Conservation (phyloP, 2,797 vertebrate species). For the Astyanax mexicanus region DNA sequence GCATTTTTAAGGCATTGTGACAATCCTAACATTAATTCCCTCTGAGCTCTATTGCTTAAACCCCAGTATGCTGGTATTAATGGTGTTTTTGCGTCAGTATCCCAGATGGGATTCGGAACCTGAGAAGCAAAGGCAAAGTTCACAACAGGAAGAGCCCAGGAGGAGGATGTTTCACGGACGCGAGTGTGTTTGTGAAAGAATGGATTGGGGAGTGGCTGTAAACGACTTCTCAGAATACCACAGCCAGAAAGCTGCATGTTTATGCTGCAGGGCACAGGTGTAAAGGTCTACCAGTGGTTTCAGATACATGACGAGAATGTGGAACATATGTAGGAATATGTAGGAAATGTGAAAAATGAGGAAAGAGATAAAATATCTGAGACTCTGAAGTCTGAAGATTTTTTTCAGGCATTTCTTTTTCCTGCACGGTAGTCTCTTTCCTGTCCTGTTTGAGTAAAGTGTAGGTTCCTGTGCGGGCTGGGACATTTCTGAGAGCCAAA, state of each 20-base stretch:
- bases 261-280: background rate
- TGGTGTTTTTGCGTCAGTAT: background rate
- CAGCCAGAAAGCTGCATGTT: background rate
- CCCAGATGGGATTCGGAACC: background rate
- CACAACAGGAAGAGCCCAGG: slow-evolving; percentile 36
- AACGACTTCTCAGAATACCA: slow-evolving; percentile 20
- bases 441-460: background rate
- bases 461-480: background rate
- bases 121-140: slow-evolving; percentile 17
- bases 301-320: slow-evolving; percentile 12
- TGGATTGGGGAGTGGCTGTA: slow-evolving; percentile 31
- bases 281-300: background rate
- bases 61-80: background rate
- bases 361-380: background rate
- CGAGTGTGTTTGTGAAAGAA: slow-evolving; percentile 18
- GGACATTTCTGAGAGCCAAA: background rate
- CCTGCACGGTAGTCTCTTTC: background rate
- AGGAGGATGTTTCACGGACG: slow-evolving; percentile 13
- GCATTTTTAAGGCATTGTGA: too few species aligned
- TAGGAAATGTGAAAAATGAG: background rate
- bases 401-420: background rate
- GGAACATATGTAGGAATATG: too few species aligned
- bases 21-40: background rate
- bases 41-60: background rate
- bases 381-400: too few species aligned